These are phyloP conservation scores for Medauroidea extradentata DNA, from an alignment of 1,140 invertebrate genomes.

Conservation along the genomic window DNA sequence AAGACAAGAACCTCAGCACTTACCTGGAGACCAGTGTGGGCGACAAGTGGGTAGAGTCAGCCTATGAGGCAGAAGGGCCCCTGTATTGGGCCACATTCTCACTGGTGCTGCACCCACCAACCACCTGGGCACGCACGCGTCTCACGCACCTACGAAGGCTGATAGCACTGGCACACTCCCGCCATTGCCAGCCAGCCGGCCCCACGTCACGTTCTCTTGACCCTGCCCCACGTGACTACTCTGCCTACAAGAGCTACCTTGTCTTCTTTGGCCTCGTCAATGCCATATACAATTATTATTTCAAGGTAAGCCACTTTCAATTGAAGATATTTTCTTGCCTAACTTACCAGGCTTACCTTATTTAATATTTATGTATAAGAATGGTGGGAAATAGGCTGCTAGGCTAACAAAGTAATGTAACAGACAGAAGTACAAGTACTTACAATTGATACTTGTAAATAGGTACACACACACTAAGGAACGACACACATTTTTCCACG, in stretches of 20 bases:
- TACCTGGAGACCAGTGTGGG: slow-evolving; percentile 53
- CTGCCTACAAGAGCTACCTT: slow-evolving; percentile 78
- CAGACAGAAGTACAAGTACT: too few species aligned
- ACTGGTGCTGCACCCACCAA: slow-evolving; percentile 68
- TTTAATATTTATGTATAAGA: too few species aligned
- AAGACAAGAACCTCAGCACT: slow-evolving; percentile 64
- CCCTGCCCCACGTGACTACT: slow-evolving; percentile 53
- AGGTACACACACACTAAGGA: too few species aligned
- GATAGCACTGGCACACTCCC: slow-evolving; percentile 71
- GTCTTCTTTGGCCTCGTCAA: slow-evolving; percentile 81
- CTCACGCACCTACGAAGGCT: slow-evolving; percentile 71
- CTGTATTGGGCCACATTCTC: slow-evolving; percentile 80
- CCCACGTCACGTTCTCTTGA: slow-evolving; percentile 47
- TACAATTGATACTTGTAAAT: too few species aligned
- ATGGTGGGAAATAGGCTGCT: too few species aligned
- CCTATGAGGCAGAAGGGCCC: slow-evolving; percentile 85
- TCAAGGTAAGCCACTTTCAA: slow-evolving; percentile 55
- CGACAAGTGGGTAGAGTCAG: slow-evolving; percentile 68
- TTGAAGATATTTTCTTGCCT: too few species aligned
- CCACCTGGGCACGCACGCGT: slow-evolving; percentile 63
- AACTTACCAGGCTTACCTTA: too few species aligned
- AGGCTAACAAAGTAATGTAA: too few species aligned
- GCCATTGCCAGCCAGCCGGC: slow-evolving; percentile 55
- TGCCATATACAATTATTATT: slow-evolving; percentile 68
- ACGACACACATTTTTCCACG: too few species aligned